Evolutionary conservation across 1,140 invertebrate genomes (phyloP), one percentile per base, ranked within the genome.

Genomic region (Ceratina japonica): DNA sequence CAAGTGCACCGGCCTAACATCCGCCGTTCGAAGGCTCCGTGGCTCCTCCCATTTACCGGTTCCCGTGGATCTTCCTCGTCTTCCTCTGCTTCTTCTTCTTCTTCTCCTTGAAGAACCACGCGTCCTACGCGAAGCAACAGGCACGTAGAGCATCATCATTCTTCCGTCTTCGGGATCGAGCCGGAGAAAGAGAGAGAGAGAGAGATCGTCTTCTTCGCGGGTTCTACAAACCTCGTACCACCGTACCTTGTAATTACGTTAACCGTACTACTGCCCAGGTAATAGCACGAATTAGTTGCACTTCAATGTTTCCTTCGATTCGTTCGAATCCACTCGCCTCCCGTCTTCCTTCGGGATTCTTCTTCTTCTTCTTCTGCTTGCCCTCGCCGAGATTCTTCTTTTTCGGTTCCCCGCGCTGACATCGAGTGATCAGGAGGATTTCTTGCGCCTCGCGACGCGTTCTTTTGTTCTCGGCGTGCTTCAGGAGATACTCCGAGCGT

Each of bases 231-330:
- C 37, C 63, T 68, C 76, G 71, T 70, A 75, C 76, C 51, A 31
- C 75, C 75, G 72, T 72, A 86, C 81, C 88, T 87, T 81, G 85
- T 91, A 90, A 91, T 91, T 90, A 91, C 87, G 87, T 88, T 90
- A 89, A 91, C 87, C 84, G 87, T 85, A 87, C 83, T 79, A 87
- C 83, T 76, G 76, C 72, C 71, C 27, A 66, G 58, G 79, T 75
- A 84, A 77, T 85, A 72, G 83, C 59, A 75, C 71, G 76, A 79
- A 85, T 82, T 82, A 77, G 66, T 80, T 72, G 77, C 79, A 83
- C 77, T 83, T 84, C 79, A 83, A 83, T 68, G 82, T 83, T 83
- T 56, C 54, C 61, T 62, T 75, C 76, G 62, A 37, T 75, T 66
- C 61, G 44, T 79, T 66, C 51, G 27, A 65, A 73, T 51, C 22